These are phyloP conservation scores for Philypnodon macrostomus DNA, from an alignment of 2,797 vertebrate genomes.

Conservation along the genomic window DNA sequence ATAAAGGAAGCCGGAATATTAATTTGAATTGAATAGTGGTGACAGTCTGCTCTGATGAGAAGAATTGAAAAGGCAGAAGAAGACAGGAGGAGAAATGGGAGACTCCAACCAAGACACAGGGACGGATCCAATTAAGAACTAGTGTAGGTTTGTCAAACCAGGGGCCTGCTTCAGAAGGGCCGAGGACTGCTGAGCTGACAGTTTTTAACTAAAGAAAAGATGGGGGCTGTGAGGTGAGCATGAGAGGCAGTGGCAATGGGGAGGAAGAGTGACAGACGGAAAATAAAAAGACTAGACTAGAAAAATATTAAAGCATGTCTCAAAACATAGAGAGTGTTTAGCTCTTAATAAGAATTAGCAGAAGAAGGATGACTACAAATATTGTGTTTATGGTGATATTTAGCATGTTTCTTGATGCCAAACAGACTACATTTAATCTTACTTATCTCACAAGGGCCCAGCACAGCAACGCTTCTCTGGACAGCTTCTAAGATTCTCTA, in stretches of 20 bases:
- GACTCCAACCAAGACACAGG: slow-evolving; percentile 8
- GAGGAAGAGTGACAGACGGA: slow-evolving; percentile 12
- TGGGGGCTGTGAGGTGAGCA: neutral
- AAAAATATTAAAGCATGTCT: neutral
- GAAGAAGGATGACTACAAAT: too few relatives aligned
- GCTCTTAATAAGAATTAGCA: too few relatives aligned
- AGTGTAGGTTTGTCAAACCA: slow-evolving; percentile 26
- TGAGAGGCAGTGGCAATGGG: neutral
- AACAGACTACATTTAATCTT: too few relatives aligned
- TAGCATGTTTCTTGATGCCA: too few relatives aligned
- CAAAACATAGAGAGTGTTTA: too few relatives aligned
- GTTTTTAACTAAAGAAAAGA: slow-evolving; percentile 11
- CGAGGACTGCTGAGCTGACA: slow-evolving; percentile 22
- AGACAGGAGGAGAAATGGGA: slow-evolving; percentile 7
- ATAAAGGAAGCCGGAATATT: slow-evolving; percentile 9
- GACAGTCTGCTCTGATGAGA: neutral
- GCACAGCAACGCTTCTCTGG: too few relatives aligned
- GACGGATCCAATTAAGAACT: slow-evolving; percentile 22
- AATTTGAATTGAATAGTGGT: slow-evolving; percentile 6
- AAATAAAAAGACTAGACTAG: neutral
- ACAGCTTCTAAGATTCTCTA: too few relatives aligned
- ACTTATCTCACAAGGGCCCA: too few relatives aligned
- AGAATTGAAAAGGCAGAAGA: slow-evolving; percentile 9
- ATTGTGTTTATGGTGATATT: too few relatives aligned
- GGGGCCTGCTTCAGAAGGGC: slow-evolving; percentile 13